phyloP scores from a whole-genome alignment of 1,140 invertebrate species.

The Glossosoma conforme region DNA sequence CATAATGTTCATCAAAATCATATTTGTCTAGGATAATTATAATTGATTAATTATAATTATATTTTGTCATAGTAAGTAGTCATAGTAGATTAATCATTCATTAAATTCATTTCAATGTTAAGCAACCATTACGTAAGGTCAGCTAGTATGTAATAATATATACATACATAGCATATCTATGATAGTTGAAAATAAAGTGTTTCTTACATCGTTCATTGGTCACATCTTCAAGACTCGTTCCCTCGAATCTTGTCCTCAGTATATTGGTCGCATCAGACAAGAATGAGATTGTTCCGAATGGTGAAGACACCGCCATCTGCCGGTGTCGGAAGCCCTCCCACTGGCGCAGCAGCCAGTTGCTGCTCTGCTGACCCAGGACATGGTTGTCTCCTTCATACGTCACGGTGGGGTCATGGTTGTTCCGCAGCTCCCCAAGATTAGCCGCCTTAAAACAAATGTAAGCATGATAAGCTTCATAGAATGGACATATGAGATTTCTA shows the following conservation, averaged over 20 bases:
- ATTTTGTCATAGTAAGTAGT: too few species aligned
- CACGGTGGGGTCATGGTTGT: slow-evolving; percentile 86
- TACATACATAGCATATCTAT: too few species aligned
- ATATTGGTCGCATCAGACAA: slow-evolving; percentile 51
- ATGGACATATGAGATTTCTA: too few species aligned
- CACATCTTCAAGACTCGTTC: slow-evolving; percentile 40
- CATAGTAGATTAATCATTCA: too few species aligned
- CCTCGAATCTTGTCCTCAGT: slow-evolving; percentile 48
- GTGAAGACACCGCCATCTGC: slow-evolving; percentile 45
- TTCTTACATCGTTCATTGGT: slow-evolving; percentile 59
- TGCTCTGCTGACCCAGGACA: slow-evolving; percentile 89
- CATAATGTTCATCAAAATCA: too few species aligned
- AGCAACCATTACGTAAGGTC: too few species aligned
- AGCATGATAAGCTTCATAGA: too few species aligned
- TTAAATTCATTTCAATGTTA: too few species aligned
- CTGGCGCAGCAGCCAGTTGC: slow-evolving; percentile 79
- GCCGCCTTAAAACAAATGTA: slow-evolving; percentile 49
- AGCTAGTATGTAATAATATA: too few species aligned
- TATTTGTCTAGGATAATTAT: too few species aligned
- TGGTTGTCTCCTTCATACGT: slow-evolving; percentile 98
- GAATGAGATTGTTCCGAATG: slow-evolving; percentile 61
- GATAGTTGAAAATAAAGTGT: too few species aligned
- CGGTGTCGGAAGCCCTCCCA: slow-evolving; percentile 51
- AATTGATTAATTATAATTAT: too few species aligned
- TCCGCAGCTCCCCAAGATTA: slow-evolving; percentile 75